Base-by-base conservation (phyloP, 2,888 invertebrate species). In the Choristoneura rosaceana region DNA sequence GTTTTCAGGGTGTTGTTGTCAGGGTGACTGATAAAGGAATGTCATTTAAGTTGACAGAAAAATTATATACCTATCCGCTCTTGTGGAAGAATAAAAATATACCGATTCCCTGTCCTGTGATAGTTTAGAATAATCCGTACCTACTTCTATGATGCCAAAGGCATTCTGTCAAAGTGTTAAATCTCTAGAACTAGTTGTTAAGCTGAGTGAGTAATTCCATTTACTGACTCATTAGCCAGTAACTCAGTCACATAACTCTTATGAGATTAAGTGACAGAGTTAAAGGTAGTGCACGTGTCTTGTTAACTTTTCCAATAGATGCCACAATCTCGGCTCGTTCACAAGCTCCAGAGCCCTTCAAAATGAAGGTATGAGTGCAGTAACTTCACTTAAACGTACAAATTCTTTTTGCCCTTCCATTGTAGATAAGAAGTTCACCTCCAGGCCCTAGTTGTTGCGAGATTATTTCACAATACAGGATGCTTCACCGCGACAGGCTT, bases 261-360 rank as follows among this genome's bases (percentile, higher is more conserved):
- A 34, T 5, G 5, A 34, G 34, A 34, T 15, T 17, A 50, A 50
- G 17, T 17, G 17, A 52, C 52, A 17, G 7, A 41, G 58, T 62
- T 12, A 25, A 45, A 33, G 45, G n/a, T 15, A 50, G 52, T n/a
- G 45, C 62, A 70, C 45, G 63, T 63, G 58, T 45, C 10, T 45
- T 12, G 25, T 55, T 15, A 70, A 70, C 58, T 70, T 70, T 45
- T 63, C 34, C 63, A 70, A 63, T 58, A 58, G 45, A 55, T 43
- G 17, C 45, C 34, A 4, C 34, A 34, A 33, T 63, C 55, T 55
- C 17, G 50, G 62, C 43, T 69, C 55, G 55, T 45, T 43, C 17
- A 25, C 41, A 55, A 63, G 15, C 55, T 63, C 55, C 34, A 70
- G 63, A 45, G 45, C 17, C 33, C 34, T 17, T 34, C 12, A 15